Base-by-base conservation (phyloP, 2,113 vertebrate genomes). In the Puntigrus tetrazona region DNA sequence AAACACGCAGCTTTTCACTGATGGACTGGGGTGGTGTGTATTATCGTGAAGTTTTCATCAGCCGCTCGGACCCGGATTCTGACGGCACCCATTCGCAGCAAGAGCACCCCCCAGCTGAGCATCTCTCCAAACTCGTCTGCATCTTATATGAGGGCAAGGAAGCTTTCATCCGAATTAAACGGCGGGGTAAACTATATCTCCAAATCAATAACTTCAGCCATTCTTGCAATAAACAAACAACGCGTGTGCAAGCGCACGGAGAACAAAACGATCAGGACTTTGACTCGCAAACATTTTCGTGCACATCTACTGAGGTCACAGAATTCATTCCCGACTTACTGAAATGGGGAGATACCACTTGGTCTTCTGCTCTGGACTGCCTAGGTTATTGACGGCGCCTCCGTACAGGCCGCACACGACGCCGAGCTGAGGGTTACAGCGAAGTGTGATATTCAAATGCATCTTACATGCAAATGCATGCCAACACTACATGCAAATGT, bases 361-460 rank as follows among this genome's bases (percentile, higher is more conserved):
- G 38, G 78, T 61, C 77, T 93, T 82, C 22, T 92, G 91, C 67
- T 86, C 87, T 31, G 88, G 88, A 78, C 88, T 92, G 27, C 93
- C 90, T 0, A 93, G 91, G 81, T 91, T 94, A 36, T 84, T 91
- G 57, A 93, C 5, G 0, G 88, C 88, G 31, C 94, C 92, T 13
- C 92, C 92, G 22, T 92, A 94, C 9, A 94, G 87, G 85, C 91
- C 92, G 11, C 88, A 93, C 67, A 90, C 88, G 18, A 94, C 88
- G 63, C 93, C 93, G 83, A 93, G 87, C 92, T 94, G 87, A 45
- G 91, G 90, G 69, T 47, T 73, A 88, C 59, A 92, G 36, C n/a
- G 29, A 84, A 67, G 43, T 1, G 52, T 41, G 57, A 77, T 27
- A 87, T n/a, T 81, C 25, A 25, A 47, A 31, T 4, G 3, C 77